Percentiles rank a stretch among this genome's conserved stretches.
Conservation (phyloP, 2,888 invertebrate genomes). For the Leptogaster cylindrica region DNA sequence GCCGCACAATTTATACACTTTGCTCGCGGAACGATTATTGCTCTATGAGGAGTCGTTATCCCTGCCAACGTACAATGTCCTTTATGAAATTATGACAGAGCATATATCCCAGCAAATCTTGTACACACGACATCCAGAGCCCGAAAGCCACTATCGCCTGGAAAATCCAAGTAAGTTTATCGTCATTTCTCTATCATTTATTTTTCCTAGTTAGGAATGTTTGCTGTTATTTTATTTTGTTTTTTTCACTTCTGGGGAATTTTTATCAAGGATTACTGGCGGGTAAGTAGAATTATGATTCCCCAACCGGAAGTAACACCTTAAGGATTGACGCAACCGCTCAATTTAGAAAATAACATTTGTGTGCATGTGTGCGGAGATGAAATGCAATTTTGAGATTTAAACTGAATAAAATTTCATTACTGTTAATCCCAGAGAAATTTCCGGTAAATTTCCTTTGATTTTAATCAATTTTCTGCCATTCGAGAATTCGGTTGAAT, state of each 20-base stretch:
- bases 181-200: not conserved
- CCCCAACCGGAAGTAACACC: not conserved
- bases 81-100: conserved; percentile 98
- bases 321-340: not conserved
- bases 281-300: too few species aligned
- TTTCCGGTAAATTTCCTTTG: not conserved
- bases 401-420: not conserved
- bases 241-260: not conserved
- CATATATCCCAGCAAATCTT: conserved; percentile 94
- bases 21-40: conserved; percentile 90
- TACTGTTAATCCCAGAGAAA: not conserved
- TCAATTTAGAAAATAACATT: conserved; percentile 6
- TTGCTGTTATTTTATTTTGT: not conserved
- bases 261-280: conserved; percentile 2
- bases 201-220: not conserved
- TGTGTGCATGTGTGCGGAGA: too few species aligned
- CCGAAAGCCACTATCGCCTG: conserved; percentile 90
- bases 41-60: conserved; percentile 88
- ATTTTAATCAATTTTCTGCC: not conserved
- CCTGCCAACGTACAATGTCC: conserved; percentile 95
- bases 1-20: conserved; percentile 96
- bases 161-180: conserved; percentile 91
- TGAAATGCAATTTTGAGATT: too few species aligned
- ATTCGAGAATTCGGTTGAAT: too few species aligned
- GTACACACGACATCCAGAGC: conserved; percentile 92